Evolutionary conservation across 2,888 invertebrate species (phyloP).

Genomic region (Mythimna pallens): DNA sequence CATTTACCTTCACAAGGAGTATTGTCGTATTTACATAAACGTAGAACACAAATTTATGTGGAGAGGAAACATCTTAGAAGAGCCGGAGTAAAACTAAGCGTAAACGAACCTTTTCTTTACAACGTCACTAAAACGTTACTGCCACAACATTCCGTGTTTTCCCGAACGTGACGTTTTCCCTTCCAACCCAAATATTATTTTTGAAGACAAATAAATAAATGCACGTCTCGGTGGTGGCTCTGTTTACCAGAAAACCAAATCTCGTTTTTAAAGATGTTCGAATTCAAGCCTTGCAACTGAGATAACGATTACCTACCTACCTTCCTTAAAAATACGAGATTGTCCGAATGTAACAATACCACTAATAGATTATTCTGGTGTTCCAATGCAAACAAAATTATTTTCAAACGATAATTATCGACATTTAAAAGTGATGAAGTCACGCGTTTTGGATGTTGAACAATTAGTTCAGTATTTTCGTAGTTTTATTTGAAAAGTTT

Average conservation of each 20-base stretch:
- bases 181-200: conserved; percentile 44
- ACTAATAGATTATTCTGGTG: not conserved
- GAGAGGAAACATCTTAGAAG: conserved; percentile 52
- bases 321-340: not conserved
- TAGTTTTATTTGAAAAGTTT: too few relatives aligned
- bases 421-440: not conserved
- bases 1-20: not conserved
- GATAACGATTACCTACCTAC: not conserved
- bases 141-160: conserved; percentile 70
- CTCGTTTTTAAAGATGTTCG: not conserved
- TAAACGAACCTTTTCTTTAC: conserved; percentile 77
- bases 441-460: not conserved
- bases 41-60: conserved; percentile 49
- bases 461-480: too few relatives aligned
- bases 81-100: conserved; percentile 69
- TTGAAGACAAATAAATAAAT: conserved; percentile 54
- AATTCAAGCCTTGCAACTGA: not conserved
- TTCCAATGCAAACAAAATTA: not conserved
- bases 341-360: too few relatives aligned
- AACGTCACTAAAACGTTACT: conserved; percentile 79
- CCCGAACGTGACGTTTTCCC: conserved; percentile 57
- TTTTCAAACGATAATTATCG: not conserved
- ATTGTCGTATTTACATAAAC: conserved; percentile 21
- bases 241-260: not conserved
- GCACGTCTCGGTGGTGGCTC: not conserved